A percentile compares a stretch with the other conserved stretches of the same genome.
Evolutionary conservation across 1,140 invertebrate genomes (phyloP).

Genomic region (Triops cancriformis): DNA sequence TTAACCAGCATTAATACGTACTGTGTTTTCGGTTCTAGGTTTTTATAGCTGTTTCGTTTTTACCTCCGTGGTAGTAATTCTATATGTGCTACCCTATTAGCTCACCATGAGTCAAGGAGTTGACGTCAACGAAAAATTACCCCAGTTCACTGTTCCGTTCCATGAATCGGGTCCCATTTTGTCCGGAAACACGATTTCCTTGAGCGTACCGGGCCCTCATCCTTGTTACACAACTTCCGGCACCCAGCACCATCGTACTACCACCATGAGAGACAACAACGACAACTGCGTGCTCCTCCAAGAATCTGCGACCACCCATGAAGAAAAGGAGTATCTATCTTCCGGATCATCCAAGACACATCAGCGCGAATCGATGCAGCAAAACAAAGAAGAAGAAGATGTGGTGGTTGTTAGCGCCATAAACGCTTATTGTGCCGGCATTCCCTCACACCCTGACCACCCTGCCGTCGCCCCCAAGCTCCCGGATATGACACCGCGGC

Average conservation of each 20-base stretch:
- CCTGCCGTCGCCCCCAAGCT: neutral
- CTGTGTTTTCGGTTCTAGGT: neutral
- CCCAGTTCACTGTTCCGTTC: neutral
- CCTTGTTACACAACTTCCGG: neutral
- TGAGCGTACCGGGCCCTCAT: neutral
- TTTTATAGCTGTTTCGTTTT: neutral
- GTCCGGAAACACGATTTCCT: neutral
- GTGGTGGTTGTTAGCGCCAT: neutral
- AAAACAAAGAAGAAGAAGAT: neutral
- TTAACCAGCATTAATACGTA: too few relatives aligned
- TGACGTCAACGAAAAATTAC: neutral
- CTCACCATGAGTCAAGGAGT: neutral
- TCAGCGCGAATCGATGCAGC: too few relatives aligned
- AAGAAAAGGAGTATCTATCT: too few relatives aligned
- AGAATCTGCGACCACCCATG: neutral
- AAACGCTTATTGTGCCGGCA: neutral
- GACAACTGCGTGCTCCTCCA: neutral
- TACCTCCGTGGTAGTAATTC: neutral
- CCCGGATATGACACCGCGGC: constrained; percentile 17
- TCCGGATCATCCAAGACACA: too few relatives aligned
- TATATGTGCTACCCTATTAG: neutral
- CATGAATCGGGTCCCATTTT: neutral
- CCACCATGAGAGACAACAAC: neutral
- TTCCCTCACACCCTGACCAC: neutral
- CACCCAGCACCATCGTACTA: neutral